phyloP scores from a whole-genome alignment of 2,888 invertebrate species.

The Andricus curvator region DNA sequence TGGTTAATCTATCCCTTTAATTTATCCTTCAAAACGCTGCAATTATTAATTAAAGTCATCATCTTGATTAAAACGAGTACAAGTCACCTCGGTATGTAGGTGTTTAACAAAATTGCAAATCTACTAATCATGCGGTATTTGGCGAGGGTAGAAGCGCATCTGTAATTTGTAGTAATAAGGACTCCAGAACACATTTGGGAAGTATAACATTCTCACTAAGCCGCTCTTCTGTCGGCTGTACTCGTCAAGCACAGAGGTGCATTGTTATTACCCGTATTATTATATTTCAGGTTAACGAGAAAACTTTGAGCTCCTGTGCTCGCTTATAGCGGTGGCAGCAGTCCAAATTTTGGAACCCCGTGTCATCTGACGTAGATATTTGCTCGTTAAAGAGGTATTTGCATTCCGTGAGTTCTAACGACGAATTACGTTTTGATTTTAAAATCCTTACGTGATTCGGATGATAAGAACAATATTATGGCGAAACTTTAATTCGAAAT shows the following conservation, averaged over 20 bases:
- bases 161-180: not conserved
- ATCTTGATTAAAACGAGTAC: not conserved
- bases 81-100: not conserved
- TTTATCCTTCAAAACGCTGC: too few species aligned
- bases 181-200: slow-evolving; percentile 17
- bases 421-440: slow-evolving; percentile 31
- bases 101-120: not conserved
- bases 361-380: slow-evolving; percentile 41
- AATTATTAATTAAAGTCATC: not conserved
- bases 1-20: too few species aligned
- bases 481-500: not conserved
- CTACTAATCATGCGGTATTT: slow-evolving; percentile 13
- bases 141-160: not conserved
- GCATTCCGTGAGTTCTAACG: slow-evolving; percentile 43
- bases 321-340: slow-evolving; percentile 44
- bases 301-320: slow-evolving; percentile 55
- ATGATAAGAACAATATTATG: not conserved
- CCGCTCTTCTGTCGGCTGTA: not conserved
- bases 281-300: slow-evolving; percentile 60
- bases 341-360: slow-evolving; percentile 48
- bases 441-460: not conserved
- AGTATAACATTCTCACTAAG: slow-evolving; percentile 19
- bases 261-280: slow-evolving; percentile 58
- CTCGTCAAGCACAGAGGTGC: slow-evolving; percentile 34
- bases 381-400: slow-evolving; percentile 49